Evolutionary conservation across 2,113 vertebrate species (phyloP).

Genomic region (Neotoma lepida): DNA sequence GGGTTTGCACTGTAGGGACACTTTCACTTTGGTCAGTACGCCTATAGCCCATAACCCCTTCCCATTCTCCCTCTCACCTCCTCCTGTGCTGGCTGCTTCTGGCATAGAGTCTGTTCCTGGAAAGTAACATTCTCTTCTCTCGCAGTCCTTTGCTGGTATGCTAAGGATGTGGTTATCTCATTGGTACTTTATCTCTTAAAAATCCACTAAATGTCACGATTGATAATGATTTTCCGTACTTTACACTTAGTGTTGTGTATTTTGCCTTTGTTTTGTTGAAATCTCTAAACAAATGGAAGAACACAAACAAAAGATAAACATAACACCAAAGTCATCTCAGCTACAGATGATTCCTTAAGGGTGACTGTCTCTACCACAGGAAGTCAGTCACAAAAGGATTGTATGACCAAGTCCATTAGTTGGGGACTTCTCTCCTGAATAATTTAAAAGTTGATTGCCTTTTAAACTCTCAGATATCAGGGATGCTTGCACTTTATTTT

Average conservation of each 20-base stretch:
- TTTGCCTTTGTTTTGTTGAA: not conserved
- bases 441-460: not conserved
- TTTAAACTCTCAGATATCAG: not conserved
- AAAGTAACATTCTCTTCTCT: not conserved
- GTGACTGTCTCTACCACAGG: not conserved
- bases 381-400: not conserved
- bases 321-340: not conserved
- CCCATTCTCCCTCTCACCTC: not conserved
- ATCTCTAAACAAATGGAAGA: not conserved
- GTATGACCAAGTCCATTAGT: not conserved
- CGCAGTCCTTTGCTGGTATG: not conserved
- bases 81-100: not conserved
- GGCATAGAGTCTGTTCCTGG: not conserved
- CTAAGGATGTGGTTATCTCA: not conserved
- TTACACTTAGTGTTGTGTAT: not conserved
- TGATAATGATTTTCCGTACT: not conserved
- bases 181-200: not conserved
- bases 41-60: not conserved
- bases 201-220: not conserved
- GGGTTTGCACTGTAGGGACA: not conserved
- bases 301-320: not conserved
- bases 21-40: not conserved
- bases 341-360: not conserved
- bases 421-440: not conserved
- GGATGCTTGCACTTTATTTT: not conserved